These are phyloP conservation scores for Gonatopus flavifemur DNA, from an alignment of 1,140 invertebrate genomes.

Conservation along the genomic window DNA sequence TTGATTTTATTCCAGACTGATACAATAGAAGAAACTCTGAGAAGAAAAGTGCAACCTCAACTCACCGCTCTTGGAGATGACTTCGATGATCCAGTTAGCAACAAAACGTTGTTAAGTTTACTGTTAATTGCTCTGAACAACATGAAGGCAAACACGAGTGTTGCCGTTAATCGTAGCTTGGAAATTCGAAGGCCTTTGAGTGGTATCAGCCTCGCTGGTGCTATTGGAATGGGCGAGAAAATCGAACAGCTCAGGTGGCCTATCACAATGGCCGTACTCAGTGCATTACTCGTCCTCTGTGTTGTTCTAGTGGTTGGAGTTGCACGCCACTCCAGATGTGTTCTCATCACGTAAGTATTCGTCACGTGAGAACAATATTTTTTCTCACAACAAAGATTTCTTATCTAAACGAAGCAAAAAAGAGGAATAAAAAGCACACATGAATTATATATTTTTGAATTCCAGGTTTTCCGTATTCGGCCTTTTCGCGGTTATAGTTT, in stretches of 20 bases:
- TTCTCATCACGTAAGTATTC: conserved; percentile 76
- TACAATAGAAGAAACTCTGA: conserved; percentile 63
- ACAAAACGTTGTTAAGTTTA: conserved; percentile 70
- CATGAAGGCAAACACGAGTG: conserved; percentile 69
- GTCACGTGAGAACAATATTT: not conserved
- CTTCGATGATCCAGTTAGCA: conserved; percentile 73
- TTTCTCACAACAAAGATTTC: not conserved
- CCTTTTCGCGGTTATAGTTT: conserved; percentile 85
- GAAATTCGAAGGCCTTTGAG: conserved; percentile 73
- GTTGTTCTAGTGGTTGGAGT: conserved; percentile 81
- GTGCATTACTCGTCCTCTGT: conserved; percentile 76
- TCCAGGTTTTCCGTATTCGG: conserved; percentile 79
- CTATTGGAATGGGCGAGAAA: conserved; percentile 56
- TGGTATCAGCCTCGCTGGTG: conserved; percentile 66
- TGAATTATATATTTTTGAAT: conserved; percentile 1
- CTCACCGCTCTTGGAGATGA: conserved; percentile 70
- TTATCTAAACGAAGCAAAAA: not conserved
- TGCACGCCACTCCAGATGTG: conserved; percentile 78
- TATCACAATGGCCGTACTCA: conserved; percentile 75
- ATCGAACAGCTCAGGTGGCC: conserved; percentile 74
- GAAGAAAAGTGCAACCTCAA: conserved; percentile 67
- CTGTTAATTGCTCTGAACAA: conserved; percentile 67
- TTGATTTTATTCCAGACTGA: conserved; percentile 54
- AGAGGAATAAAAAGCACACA: not conserved
- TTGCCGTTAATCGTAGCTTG: conserved; percentile 70